phyloP scores from a whole-genome alignment of 2,888 invertebrate genomes.

The Fragum whitleyi region DNA sequence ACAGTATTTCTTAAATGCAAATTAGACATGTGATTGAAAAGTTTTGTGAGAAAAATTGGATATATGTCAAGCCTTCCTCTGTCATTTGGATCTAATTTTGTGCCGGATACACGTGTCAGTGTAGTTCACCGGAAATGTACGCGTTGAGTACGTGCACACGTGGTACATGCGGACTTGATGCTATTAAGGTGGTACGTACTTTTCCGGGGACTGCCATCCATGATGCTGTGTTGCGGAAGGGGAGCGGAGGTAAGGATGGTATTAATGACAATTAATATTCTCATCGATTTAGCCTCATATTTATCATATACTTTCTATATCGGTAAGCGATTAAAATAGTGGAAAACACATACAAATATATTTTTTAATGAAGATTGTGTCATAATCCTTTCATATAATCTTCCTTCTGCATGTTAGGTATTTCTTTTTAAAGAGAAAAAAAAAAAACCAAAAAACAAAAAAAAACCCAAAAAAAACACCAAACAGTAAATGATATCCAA shows the following conservation, averaged over 20 bases:
- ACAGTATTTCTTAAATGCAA: too few species aligned
- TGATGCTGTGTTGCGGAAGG: conserved; percentile 65
- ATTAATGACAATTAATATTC: background rate
- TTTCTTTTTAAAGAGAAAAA: too few species aligned
- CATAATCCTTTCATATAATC: too few species aligned
- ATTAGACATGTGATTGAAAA: background rate
- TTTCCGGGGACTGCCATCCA: conserved; percentile 59
- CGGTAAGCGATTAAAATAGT: too few species aligned
- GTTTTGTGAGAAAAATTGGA: background rate
- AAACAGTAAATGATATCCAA: too few species aligned
- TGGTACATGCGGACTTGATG: conserved; percentile 58
- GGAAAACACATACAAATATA: too few species aligned
- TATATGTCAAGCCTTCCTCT: background rate
- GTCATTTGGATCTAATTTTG: background rate
- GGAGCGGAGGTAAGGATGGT: conserved; percentile 51
- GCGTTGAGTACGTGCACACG: conserved; percentile 54
- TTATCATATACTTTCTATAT: too few species aligned
- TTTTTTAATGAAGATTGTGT: too few species aligned
- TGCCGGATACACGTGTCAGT: conserved; percentile 18
- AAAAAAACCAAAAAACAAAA: too few species aligned
- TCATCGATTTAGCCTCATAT: too few species aligned
- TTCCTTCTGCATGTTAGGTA: too few species aligned
- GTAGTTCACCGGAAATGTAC: conserved; percentile 56
- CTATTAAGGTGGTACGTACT: conserved; percentile 59
- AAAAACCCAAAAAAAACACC: too few species aligned